Percentiles rank a stretch among this genome's conserved stretches.
Evolutionary conservation across 2,797 vertebrate species (phyloP).

Genomic region (Melanotaenia trifasciata): DNA sequence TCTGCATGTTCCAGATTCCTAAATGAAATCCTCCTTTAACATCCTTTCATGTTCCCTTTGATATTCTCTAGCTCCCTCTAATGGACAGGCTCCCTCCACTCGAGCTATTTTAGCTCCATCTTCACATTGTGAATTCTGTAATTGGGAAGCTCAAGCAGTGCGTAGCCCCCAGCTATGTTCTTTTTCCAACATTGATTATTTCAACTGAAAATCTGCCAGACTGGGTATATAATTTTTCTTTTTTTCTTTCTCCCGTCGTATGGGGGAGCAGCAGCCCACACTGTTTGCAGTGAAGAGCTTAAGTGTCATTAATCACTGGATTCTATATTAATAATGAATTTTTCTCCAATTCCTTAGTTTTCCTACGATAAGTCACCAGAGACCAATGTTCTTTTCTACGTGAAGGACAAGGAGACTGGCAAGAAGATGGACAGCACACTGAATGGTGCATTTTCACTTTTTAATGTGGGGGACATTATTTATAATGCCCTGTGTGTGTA

Average conservation of each 20-base stretch:
- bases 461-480: conserved; percentile 51
- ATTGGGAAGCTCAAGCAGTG: conserved; percentile 68
- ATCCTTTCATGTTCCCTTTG: conserved; percentile 42
- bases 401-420: conserved; percentile 84
- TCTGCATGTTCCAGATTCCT: conserved; percentile 33
- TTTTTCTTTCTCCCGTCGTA: conserved; percentile 46
- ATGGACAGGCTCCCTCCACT: conserved; percentile 65
- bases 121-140: conserved; percentile 56
- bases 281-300: conserved; percentile 63
- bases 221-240: conserved; percentile 50
- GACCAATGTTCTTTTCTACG: conserved; percentile 88
- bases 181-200: conserved; percentile 76
- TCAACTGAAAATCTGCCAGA: conserved; percentile 73
- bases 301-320: conserved; percentile 75
- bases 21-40: conserved; percentile 37
- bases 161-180: conserved; percentile 73
- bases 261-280: conserved; percentile 61
- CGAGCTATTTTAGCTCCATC: conserved; percentile 49
- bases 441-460: conserved; percentile 82
- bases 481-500: conserved; percentile 36
- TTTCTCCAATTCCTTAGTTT: conserved; percentile 82
- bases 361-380: conserved; percentile 88
- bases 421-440: conserved; percentile 95
- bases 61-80: conserved; percentile 81
- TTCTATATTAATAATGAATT: conserved; percentile 75